A percentile compares a stretch with the other conserved stretches of the same genome.
Conservation (phyloP, 2,888 invertebrate species). For the Alsophila aescularia region DNA sequence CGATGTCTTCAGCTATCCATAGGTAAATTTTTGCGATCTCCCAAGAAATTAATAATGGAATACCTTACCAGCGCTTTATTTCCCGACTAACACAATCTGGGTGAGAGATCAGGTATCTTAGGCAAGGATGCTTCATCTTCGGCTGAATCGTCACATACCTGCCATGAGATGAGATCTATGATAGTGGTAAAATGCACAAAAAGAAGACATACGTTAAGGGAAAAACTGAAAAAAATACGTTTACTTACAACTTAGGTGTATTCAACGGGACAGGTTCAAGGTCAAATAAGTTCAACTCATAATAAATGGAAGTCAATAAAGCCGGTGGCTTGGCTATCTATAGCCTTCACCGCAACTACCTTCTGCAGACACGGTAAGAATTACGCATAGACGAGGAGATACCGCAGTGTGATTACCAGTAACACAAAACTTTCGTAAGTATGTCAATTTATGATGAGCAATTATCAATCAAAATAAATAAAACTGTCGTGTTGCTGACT, state of each 20-base stretch:
- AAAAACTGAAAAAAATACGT: slow-evolving; percentile 1
- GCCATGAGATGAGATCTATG: no score
- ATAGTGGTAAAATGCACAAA: no score
- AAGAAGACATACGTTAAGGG: not conserved
- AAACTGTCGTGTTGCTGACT: no score
- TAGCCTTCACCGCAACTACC: not conserved
- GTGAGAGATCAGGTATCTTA: no score
- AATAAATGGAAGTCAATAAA: slow-evolving; percentile 12
- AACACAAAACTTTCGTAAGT: not conserved
- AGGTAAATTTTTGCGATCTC: no score
- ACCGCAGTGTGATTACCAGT: not conserved
- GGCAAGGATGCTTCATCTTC: no score
- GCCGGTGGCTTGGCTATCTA: not conserved
- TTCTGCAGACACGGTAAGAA: not conserved
- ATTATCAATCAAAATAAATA: no score
- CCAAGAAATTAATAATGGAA: no score
- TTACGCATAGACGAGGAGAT: not conserved
- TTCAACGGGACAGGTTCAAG: slow-evolving; percentile 1
- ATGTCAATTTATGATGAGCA: not conserved
- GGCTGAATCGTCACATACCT: no score
- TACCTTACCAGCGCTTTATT: no score
- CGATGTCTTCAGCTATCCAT: no score
- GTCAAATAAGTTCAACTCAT: slow-evolving; percentile 3
- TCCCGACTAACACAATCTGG: no score
- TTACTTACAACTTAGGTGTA: not conserved